Conservation (phyloP, 2,888 invertebrate genomes). For the Philonicus albiceps region DNA sequence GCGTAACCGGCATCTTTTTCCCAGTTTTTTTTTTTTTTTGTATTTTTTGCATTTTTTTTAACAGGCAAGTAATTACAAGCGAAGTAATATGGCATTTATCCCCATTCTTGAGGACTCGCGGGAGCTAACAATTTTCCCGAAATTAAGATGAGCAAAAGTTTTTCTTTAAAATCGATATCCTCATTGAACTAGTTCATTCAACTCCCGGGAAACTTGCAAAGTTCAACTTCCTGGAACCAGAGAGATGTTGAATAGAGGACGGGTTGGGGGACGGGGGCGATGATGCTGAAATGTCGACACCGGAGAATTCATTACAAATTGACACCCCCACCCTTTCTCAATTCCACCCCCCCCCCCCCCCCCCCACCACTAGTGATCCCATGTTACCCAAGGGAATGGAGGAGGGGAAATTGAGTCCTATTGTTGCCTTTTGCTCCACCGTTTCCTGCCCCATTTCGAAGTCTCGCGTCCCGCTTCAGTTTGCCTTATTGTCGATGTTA, state of each 20-base stretch:
- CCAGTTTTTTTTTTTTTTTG: not conserved
- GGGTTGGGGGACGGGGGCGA: not conserved
- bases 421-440: not conserved
- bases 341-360: not conserved
- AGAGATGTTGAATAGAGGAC: not conserved
- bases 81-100: slow-evolving; percentile 12
- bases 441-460: not conserved
- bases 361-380: not conserved
- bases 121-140: slow-evolving; percentile 22
- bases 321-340: too few relatives aligned
- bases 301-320: slow-evolving; percentile 30
- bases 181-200: slow-evolving; percentile 39
- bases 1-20: not conserved
- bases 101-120: not conserved
- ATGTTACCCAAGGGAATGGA: not conserved
- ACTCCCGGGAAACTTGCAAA: slow-evolving; percentile 24
- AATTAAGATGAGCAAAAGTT: slow-evolving; percentile 29
- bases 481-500: slow-evolving; percentile 14
- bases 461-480: not conserved
- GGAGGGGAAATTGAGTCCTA: not conserved
- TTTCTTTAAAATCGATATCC: slow-evolving; percentile 36
- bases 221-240: not conserved
- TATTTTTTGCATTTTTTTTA: not conserved
- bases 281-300: slow-evolving; percentile 28
- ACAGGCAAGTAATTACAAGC: slow-evolving; percentile 18